A percentile compares a stretch with the other conserved stretches of the same genome.
These are phyloP conservation scores for Epinotia ramella DNA, from an alignment of 2,888 invertebrate genomes.

Conservation along the genomic window DNA sequence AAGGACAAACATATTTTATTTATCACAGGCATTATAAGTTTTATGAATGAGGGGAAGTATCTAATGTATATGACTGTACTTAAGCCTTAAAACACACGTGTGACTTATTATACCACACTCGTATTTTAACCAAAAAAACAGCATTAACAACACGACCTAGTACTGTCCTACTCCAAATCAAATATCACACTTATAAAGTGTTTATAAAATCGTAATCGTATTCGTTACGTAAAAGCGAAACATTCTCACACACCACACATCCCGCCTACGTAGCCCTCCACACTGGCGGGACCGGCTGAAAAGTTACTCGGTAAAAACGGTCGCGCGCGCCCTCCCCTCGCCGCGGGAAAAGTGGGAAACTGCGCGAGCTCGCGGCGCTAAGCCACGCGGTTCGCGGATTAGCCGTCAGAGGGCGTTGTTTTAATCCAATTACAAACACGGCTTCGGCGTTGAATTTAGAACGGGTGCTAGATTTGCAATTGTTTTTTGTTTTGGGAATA, in stretches of 20 bases:
- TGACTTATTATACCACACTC: too few relatives aligned
- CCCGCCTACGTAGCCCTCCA: conserved; percentile 2
- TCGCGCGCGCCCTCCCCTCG: conserved; percentile 64
- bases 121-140: too few relatives aligned
- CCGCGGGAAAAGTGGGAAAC: conserved; percentile 58
- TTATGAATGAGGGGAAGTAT: too few relatives aligned
- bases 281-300: conserved; percentile 16
- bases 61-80: too few relatives aligned
- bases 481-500: background rate
- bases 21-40: too few relatives aligned
- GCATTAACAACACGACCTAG: too few relatives aligned
- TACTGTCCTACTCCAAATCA: background rate
- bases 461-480: conserved; percentile 19
- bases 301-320: conserved; percentile 34
- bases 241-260: conserved; percentile 26
- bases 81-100: too few relatives aligned
- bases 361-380: conserved; percentile 58
- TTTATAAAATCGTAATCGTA: background rate
- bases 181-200: background rate
- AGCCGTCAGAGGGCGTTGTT: conserved; percentile 67
- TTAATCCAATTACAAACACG: conserved; percentile 40
- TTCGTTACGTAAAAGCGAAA: background rate
- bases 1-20: too few relatives aligned
- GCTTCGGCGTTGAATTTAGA: conserved; percentile 38
- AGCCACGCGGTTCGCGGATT: conserved; percentile 60